phyloP scores from a whole-genome alignment of 2,113 vertebrate genomes.

The Mormyrus iriodes region DNA sequence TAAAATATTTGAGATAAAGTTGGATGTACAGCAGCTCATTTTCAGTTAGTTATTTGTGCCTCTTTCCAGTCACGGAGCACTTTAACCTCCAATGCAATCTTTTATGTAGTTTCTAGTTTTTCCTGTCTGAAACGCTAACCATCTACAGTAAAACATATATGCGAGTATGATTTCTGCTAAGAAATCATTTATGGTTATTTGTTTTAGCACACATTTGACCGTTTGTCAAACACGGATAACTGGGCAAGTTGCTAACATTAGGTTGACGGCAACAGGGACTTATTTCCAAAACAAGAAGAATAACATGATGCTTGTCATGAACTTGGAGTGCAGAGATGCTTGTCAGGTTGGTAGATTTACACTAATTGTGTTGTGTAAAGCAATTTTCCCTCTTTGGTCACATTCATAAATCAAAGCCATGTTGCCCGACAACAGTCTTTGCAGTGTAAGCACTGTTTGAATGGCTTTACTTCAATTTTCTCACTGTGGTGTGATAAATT shows the following conservation, averaged over 20 bases:
- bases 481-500: not conserved
- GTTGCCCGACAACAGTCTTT: not conserved
- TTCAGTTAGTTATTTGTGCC: too few relatives aligned
- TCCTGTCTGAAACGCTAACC: not conserved
- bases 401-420: conserved; percentile 13
- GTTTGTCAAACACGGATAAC: not conserved
- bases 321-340: not conserved
- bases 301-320: not conserved
- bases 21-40: too few relatives aligned
- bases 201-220: not conserved
- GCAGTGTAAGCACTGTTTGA: conserved; percentile 2
- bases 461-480: not conserved
- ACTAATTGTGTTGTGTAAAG: not conserved
- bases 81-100: too few relatives aligned
- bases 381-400: not conserved
- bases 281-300: not conserved
- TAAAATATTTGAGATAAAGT: too few relatives aligned
- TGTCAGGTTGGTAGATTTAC: not conserved
- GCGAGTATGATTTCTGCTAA: not conserved
- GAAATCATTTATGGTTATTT: not conserved
- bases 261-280: not conserved
- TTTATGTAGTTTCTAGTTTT: not conserved
- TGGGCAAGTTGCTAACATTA: not conserved
- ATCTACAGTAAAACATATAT: not conserved
- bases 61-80: too few relatives aligned